Conservation (phyloP, 1,140 invertebrate genomes). For the Drosophila sechellia region DNA sequence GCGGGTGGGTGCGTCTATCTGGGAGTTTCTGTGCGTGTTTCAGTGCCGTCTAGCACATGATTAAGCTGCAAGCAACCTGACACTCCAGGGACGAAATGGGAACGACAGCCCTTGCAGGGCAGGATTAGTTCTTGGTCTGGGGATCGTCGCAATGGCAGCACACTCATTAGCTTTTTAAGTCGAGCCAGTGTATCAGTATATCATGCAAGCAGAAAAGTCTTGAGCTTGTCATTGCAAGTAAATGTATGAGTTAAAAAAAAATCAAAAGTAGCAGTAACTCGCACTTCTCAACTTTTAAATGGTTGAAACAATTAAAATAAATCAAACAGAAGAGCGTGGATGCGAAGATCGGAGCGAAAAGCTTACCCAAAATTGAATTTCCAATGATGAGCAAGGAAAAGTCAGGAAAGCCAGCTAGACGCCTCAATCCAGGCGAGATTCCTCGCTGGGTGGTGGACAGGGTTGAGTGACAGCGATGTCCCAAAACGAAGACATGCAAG, state of each 20-base stretch:
- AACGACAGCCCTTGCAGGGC: not conserved
- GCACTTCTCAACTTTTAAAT: not conserved
- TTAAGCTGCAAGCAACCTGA: conserved; percentile 28
- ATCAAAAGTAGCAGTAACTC: too few species aligned
- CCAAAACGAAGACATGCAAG: conserved; percentile 58
- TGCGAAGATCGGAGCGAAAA: conserved; percentile 26
- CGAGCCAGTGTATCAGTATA: too few species aligned
- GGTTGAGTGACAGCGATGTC: conserved; percentile 62
- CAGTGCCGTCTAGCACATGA: conserved; percentile 26
- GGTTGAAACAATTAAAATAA: conserved; percentile 3
- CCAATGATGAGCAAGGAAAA: conserved; percentile 17
- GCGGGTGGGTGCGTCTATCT: conserved; percentile 5
- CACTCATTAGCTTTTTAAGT: not conserved
- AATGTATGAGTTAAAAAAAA: too few species aligned
- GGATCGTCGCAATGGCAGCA: not conserved
- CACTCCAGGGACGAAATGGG: conserved; percentile 5
- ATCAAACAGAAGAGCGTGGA: conserved; percentile 2
- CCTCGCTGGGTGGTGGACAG: not conserved
- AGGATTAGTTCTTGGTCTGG: not conserved
- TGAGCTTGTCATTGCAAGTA: not conserved
- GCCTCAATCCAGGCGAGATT: conserved; percentile 12
- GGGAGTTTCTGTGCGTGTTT: not conserved
- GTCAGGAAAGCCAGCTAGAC: conserved; percentile 12
- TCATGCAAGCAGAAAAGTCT: too few species aligned
- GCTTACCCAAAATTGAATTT: conserved; percentile 32